Evolutionary conservation across 2,113 vertebrate genomes (phyloP).

Genomic region (Procavia capensis): DNA sequence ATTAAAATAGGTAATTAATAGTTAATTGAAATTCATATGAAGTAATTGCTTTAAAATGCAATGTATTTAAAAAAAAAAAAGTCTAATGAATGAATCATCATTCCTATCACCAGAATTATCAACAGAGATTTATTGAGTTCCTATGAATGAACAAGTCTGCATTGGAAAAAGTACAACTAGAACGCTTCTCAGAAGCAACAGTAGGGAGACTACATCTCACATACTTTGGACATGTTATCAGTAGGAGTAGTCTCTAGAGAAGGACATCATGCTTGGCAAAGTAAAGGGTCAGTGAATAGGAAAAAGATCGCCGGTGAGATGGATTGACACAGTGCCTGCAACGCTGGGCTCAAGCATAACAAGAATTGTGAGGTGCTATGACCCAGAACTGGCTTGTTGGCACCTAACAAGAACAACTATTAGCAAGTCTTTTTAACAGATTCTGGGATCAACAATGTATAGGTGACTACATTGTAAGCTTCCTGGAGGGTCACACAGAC

Average conservation of each 20-base stretch:
- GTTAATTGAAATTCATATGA: constrained; percentile 21
- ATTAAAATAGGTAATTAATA: constrained; percentile 67
- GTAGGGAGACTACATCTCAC: too few relatives aligned
- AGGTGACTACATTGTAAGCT: not conserved
- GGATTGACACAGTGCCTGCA: too few relatives aligned
- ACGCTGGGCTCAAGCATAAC: too few relatives aligned
- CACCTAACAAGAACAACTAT: not conserved
- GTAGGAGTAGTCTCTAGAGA: too few relatives aligned
- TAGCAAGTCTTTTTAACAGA: not conserved
- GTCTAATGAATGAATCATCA: not conserved
- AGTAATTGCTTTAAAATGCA: constrained; percentile 21
- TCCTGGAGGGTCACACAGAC: accelerated
- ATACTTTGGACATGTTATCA: too few relatives aligned
- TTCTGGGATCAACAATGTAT: not conserved
- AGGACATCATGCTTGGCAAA: too few relatives aligned
- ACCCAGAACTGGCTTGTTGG: too few relatives aligned
- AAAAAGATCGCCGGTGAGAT: too few relatives aligned
- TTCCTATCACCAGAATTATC: not conserved
- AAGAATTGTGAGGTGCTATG: too few relatives aligned
- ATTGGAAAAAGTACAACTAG: too few relatives aligned
- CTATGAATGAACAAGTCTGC: not conserved
- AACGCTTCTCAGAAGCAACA: too few relatives aligned
- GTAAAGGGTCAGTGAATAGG: too few relatives aligned
- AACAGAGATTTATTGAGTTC: not conserved
- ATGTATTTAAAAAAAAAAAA: not conserved